These are phyloP conservation scores for Lithobates sylvaticus DNA, from an alignment of 2,797 vertebrate species.

Conservation along the genomic window DNA sequence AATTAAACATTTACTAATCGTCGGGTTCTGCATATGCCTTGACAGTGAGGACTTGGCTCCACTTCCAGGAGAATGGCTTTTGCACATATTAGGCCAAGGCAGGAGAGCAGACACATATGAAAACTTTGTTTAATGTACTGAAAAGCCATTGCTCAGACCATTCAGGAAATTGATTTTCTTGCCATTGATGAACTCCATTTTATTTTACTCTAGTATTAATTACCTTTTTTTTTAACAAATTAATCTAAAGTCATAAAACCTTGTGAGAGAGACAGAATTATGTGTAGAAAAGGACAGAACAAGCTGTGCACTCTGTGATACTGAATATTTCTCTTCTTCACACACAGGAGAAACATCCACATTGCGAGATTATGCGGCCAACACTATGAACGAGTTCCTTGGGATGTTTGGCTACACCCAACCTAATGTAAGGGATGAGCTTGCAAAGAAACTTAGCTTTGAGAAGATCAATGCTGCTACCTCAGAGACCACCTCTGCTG, in stretches of 20 bases:
- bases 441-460: conserved; percentile 96
- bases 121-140: conserved; percentile 90
- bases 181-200: conserved; percentile 89
- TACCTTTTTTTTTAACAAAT: conserved; percentile 84
- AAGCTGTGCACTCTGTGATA: conserved; percentile 7
- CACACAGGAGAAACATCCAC: conserved; percentile 88
- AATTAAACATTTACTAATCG: not conserved
- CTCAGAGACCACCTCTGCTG: conserved; percentile 79
- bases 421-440: conserved; percentile 94
- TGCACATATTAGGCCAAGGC: conserved; percentile 80
- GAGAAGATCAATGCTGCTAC: conserved; percentile 92
- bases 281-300: conserved; percentile 60
- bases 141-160: conserved; percentile 87
- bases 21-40: conserved; percentile 2
- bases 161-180: conserved; percentile 90
- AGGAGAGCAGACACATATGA: conserved; percentile 83
- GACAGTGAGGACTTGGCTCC: conserved; percentile 68
- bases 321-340: conserved; percentile 61
- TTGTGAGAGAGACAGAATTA: conserved; percentile 83
- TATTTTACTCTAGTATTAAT: conserved; percentile 79
- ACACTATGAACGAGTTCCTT: conserved; percentile 97
- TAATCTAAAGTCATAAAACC: conserved; percentile 87
- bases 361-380: conserved; percentile 95
- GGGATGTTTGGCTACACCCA: conserved; percentile 98
- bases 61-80: conserved; percentile 80